These are phyloP conservation scores for Limnothrissa miodon DNA, from an alignment of 2,113 vertebrate species.

Conservation along the genomic window DNA sequence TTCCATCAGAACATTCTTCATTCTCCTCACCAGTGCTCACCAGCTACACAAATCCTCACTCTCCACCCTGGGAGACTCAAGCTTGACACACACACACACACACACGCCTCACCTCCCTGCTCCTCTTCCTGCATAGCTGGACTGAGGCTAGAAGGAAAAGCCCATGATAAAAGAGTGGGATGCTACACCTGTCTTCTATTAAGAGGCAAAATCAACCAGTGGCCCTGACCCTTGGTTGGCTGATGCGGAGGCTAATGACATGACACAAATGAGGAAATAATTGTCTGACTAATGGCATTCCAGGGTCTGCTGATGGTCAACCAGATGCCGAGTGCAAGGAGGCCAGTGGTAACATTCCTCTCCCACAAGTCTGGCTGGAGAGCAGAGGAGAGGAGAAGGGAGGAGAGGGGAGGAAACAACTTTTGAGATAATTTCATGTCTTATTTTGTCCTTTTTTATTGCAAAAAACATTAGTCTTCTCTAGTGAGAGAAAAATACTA, in stretches of 20 bases:
- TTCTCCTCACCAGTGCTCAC: too few species aligned
- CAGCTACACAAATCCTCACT: too few species aligned
- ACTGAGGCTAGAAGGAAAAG: neutral
- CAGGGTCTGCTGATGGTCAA: neutral
- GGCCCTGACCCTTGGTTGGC: neutral
- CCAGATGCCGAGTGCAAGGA: neutral
- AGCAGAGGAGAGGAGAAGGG: too few species aligned
- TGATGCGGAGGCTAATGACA: neutral
- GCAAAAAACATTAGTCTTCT: too few species aligned
- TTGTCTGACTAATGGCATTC: neutral
- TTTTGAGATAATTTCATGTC: too few species aligned
- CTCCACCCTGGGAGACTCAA: too few species aligned
- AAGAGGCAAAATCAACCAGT: neutral
- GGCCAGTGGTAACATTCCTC: neutral
- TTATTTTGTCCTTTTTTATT: too few species aligned
- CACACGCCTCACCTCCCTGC: neutral
- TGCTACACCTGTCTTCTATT: neutral
- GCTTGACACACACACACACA: too few species aligned
- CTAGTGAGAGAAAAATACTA: too few species aligned
- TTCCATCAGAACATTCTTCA: too few species aligned
- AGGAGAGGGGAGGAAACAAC: too few species aligned
- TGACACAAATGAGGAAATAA: neutral
- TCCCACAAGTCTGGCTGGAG: too few species aligned
- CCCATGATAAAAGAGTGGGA: neutral
- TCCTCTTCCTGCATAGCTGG: neutral